Evolutionary conservation across 37 sponge, comb jelly and placozoan species (phyloP), one percentile per base, ranked within the genome.

Genomic region (Tethya wilhelma): DNA sequence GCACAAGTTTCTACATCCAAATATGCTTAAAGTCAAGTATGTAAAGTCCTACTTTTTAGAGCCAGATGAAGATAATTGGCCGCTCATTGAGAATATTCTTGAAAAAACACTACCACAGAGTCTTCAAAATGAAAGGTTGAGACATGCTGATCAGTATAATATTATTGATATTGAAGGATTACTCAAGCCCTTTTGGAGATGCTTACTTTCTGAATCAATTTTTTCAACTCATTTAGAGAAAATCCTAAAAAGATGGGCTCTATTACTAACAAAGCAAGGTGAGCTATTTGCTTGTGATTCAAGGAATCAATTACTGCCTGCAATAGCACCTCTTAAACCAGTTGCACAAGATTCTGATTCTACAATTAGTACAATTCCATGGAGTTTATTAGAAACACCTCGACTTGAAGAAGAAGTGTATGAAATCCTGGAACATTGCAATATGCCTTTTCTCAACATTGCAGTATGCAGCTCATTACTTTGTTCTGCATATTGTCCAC

Each of bases 401-500:
- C n/a, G n/a, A n/a, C n/a, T n/a, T 9, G 14, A 9, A 19, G 53
- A 49, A 14, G 23, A 12, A 1, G 44, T 69, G 41, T 69, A 28
- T 69, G 23, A 69, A 28, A 6, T 69, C 19, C 20, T 69, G 20
- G 20, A 38, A 12, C 2, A 69, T 19, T 22, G 19, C 41, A 29
- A 44, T 28, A 69, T 69, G 70, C 70, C 70, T 42, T 19, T 69
- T n/a, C 44, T 69, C 20, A 44, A 69, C 26, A 38, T 11, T 38
- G 41, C 44, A 2, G n/a, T 41, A 9, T 2, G 2, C 44, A 42
- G 28, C 28, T 19, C 3, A 41, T 17, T 17, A 28, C 23, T 38
- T 23, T 69, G 70, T 12, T 1, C 25, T 3, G 2, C 22, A 28
- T 69, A 42, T 28, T 69, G 70, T 12, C 70, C 70, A 19, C 7